Base-by-base conservation (phyloP, 2,113 vertebrate species). In the Anguilla japonica region DNA sequence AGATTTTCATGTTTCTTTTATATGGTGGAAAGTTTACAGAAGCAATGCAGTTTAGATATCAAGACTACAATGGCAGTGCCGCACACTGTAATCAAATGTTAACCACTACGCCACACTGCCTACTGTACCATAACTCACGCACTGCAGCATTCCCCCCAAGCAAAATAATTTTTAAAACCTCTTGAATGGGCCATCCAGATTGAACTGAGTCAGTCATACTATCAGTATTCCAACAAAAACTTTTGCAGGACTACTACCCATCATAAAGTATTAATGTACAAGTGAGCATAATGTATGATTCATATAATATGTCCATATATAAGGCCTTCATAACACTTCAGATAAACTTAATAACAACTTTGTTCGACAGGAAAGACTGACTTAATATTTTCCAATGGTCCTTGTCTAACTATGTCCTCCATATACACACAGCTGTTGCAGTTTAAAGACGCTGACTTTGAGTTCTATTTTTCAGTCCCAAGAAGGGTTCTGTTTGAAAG, bases 401-500 rank as follows among this genome's bases (percentile, higher is more conserved):
- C 20, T 41, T 85, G 67, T 79, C 34, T 39, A 67, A 84, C 63
- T 20, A 39, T 20, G 46, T 85, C n/a, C 71, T 80, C 46, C 16
- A 80, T 40, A 46, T 43, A 15, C 29, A 79, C 46, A 56, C 43
- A 71, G 16, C 84, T 85, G 71, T 80, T 79, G 75, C 34, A 78
- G 78, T 63, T 81, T 81, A 86, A 50, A 63, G 50, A 60, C 63
- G 20, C 18, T 63, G 79, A 63, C 85, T 86, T 81, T 60, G 53
- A 43, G 15, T 81, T 50, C n/a, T 82, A 22, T 50, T 82, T n/a
- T 85, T 34, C 57, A 29, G 29, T 29, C 40, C 22, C 46, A 86
- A 57, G 39, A 81, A 81, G 40, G 60, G 78, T 81, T 78, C 78
- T 43, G 20, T 81, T 53, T 81, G 79, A 86, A 81, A 46, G 43